A percentile compares a stretch with the other conserved stretches of the same genome.
phyloP scores from a whole-genome alignment of 2,888 invertebrate species.

The Dryomyza anilis region DNA sequence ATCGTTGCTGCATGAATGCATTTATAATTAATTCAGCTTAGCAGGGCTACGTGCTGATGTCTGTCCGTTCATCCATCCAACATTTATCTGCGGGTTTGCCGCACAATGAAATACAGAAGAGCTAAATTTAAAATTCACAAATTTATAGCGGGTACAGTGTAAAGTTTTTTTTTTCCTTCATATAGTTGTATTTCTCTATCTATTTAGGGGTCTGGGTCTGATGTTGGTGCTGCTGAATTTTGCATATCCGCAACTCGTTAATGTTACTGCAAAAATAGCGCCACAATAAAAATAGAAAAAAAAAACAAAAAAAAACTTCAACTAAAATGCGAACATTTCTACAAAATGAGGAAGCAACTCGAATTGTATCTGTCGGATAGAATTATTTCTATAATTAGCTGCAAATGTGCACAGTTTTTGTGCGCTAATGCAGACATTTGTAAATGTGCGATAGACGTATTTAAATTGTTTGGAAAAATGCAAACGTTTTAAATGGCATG shows the following conservation, averaged over 20 bases:
- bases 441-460: background rate
- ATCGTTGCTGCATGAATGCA: conserved; percentile 2
- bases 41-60: background rate
- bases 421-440: background rate
- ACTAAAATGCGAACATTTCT: too few species aligned
- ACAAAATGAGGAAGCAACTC: too few species aligned
- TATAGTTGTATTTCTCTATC: background rate
- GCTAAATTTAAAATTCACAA: conserved; percentile 19
- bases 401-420: background rate
- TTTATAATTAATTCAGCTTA: conserved; percentile 22
- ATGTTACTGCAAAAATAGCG: background rate
- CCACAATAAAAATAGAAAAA: background rate
- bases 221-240: background rate
- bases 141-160: background rate
- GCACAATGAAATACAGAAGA: background rate
- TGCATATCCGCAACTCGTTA: conserved; percentile 19
- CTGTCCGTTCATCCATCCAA: too few species aligned
- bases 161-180: background rate
- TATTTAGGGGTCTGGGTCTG: background rate
- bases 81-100: background rate
- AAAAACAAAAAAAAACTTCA: background rate
- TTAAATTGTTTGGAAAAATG: too few species aligned
- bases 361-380: conserved; percentile 5
- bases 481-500: too few species aligned
- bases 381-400: conserved; percentile 17